Conservation (phyloP, 2,888 invertebrate species). For the Elegia similella region DNA sequence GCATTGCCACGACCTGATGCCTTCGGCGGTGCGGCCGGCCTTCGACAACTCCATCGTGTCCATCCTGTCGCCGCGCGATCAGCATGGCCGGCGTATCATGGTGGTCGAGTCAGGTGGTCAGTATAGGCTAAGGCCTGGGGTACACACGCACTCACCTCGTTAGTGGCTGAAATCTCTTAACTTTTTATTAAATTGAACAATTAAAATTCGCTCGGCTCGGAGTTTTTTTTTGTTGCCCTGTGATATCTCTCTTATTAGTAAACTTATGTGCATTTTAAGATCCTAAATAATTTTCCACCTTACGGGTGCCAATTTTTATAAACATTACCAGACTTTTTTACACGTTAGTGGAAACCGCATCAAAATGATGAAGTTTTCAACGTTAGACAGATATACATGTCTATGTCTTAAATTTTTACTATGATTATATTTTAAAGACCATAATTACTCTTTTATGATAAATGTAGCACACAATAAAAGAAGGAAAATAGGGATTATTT, state of each 20-base stretch:
- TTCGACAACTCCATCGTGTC: constrained; percentile 85
- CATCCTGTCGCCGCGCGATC: constrained; percentile 86
- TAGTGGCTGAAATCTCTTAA: neutral
- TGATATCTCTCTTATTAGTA: too few relatives aligned
- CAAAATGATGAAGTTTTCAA: too few relatives aligned
- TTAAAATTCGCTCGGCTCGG: neutral
- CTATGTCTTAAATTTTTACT: too few relatives aligned
- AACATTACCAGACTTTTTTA: too few relatives aligned
- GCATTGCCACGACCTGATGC: constrained; percentile 83
- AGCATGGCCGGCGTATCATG: constrained; percentile 85
- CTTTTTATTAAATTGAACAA: neutral
- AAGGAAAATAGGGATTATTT: neutral
- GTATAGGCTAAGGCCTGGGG: constrained; percentile 2
- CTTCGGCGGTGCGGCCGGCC: constrained; percentile 82
- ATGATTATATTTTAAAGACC: too few relatives aligned
- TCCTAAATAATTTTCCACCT: too few relatives aligned
- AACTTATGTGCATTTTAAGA: too few relatives aligned
- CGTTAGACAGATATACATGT: too few relatives aligned
- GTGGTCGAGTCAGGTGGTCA: constrained; percentile 84
- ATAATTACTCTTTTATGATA: too few relatives aligned
- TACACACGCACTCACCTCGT: constrained; percentile 2
- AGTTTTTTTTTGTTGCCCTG: neutral
- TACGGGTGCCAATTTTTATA: too few relatives aligned
- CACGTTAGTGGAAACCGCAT: too few relatives aligned
- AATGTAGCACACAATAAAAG: too few relatives aligned